Conservation (phyloP, 2,888 invertebrate genomes). For the Scelioninae gen. 1 region DNA sequence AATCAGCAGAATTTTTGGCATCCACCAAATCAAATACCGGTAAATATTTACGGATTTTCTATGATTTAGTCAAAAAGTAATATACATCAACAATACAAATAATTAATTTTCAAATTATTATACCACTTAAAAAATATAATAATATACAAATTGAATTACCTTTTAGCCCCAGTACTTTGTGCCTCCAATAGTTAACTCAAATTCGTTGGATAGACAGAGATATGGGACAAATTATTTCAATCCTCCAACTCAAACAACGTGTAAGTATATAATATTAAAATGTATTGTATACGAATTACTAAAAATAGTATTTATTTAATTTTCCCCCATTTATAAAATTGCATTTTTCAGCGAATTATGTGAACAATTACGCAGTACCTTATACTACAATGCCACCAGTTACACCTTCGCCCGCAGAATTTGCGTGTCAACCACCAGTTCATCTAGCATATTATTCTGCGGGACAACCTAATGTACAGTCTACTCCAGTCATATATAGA, state of each 20-base stretch:
- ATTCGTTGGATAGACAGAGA: too few relatives aligned
- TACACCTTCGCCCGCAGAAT: slow-evolving; percentile 79
- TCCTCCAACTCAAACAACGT: too few relatives aligned
- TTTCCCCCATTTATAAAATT: too few relatives aligned
- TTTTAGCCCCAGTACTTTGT: too few relatives aligned
- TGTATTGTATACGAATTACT: too few relatives aligned
- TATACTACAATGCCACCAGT: slow-evolving; percentile 81
- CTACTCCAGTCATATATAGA: slow-evolving; percentile 81
- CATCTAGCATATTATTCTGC: slow-evolving; percentile 82
- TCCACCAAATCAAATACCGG: slow-evolving; percentile 80
- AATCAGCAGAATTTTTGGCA: slow-evolving; percentile 81
- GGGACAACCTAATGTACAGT: slow-evolving; percentile 80
- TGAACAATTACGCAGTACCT: slow-evolving; percentile 80
- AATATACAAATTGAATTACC: too few relatives aligned
- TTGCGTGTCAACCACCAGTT: slow-evolving; percentile 80
- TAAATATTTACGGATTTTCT: slow-evolving; percentile 52
- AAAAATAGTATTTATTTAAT: neutral
- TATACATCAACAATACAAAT: neutral
- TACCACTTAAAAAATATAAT: too few relatives aligned
- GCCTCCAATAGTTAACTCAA: too few relatives aligned
- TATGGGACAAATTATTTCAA: too few relatives aligned
- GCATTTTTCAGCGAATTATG: slow-evolving; percentile 78
- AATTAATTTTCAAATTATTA: neutral
- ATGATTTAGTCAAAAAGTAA: neutral
- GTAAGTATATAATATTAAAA: too few relatives aligned